Evolutionary conservation across 2,797 vertebrate genomes (phyloP), one percentile per base, ranked within the genome.

Genomic region (Sylvilagus floridanus): DNA sequence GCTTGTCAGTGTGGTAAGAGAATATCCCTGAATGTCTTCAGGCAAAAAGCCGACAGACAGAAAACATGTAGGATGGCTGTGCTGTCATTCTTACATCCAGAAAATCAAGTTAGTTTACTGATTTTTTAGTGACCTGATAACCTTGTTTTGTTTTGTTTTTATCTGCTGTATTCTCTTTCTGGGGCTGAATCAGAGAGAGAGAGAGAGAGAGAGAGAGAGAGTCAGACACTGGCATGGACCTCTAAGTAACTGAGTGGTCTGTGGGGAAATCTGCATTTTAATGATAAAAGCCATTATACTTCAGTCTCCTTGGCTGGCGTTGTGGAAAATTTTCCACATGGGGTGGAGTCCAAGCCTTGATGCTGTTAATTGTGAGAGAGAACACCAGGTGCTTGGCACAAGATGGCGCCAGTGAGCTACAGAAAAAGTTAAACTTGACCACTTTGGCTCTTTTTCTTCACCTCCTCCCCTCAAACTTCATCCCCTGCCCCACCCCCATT

Each of bases 331-430:
- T 91, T 84, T 88, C 84, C 77, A 65, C 22, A 0, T 5, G 14
- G 32, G 30, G 17, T 82, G 42, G 73, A 69, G 24, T 92, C 52
- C 50, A 78, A 54, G n/a, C 52, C 69, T 90, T 81, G 35, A 35
- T 86, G 63, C 21, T 68, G 0, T 89, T 62, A 79, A 52, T 84
- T 84, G 4, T 13, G 66, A 83, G 47, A 13, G 26, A 11, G 78
- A 54, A 71, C 32, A 73, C 37, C 35, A 17, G 11, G 13, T 77
- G n/a, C 32, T 87, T 11, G 84, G 62, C 97, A 88, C 97, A 28
- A 97, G 97, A n/a, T 97, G 97, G 97, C 95, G 81, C 96, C 86
- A 91, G 2, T 81, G 97, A 97, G 96, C 97, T 94, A 11, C 4
- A 78, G 72, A 92, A 71, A 32, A 75, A 57, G 17, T 79, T 68